Percentiles rank a stretch among this genome's conserved stretches.
Conservation (phyloP, 2,113 vertebrate species). For the Setophaga petechia region DNA sequence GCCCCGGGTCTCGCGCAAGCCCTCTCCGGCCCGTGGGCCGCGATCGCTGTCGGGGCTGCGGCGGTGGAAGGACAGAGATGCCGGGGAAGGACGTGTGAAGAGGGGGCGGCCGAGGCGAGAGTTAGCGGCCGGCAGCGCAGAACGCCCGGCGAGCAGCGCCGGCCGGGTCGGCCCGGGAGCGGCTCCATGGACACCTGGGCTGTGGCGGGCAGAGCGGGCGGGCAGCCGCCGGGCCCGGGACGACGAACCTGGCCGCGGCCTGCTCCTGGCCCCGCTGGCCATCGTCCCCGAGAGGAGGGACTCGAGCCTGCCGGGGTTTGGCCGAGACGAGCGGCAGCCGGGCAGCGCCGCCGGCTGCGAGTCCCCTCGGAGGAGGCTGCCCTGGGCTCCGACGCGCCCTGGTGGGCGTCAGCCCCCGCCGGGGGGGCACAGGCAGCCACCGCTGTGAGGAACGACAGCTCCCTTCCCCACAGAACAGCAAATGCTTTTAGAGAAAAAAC, state of each 20-base stretch:
- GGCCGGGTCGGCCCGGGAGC: background rate
- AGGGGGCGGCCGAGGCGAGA: background rate
- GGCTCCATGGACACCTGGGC: background rate
- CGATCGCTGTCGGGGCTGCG: background rate
- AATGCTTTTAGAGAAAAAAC: background rate
- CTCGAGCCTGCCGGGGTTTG: background rate
- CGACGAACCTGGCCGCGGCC: no score
- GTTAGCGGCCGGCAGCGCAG: background rate
- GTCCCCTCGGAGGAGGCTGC: no score
- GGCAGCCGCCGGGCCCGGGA: background rate
- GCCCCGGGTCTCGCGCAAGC: no score
- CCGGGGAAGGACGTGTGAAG: background rate
- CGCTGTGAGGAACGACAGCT: background rate
- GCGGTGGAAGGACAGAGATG: background rate
- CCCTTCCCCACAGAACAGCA: background rate
- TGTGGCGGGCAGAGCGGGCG: background rate
- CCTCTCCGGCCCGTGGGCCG: background rate
- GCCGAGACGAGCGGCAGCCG: background rate
- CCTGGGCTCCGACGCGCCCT: background rate
- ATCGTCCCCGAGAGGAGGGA: background rate
- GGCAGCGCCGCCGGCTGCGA: background rate
- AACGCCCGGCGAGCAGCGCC: accelerated
- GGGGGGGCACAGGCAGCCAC: background rate
- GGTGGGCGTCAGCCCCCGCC: background rate
- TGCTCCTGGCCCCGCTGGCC: background rate